These are phyloP conservation scores for Mormyrus hasselquistii DNA, from an alignment of 2,797 vertebrate genomes.

Conservation along the genomic window DNA sequence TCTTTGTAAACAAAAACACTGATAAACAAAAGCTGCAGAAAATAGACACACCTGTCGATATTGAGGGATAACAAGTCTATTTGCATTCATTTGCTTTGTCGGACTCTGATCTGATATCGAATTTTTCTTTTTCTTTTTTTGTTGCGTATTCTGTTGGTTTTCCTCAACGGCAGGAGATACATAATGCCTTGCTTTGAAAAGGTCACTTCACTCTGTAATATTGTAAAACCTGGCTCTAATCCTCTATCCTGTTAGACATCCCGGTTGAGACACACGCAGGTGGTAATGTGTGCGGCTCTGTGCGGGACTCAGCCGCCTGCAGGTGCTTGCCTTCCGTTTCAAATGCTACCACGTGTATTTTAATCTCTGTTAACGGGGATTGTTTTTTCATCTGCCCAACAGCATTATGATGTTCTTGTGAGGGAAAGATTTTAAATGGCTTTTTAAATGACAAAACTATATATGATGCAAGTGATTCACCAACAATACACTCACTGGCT, in stretches of 20 bases:
- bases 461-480: neutral
- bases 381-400: neutral
- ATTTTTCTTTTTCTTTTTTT: neutral
- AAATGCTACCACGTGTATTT: neutral
- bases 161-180: neutral
- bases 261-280: neutral
- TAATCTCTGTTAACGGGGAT: neutral
- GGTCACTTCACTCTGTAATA: neutral
- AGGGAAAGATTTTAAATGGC: neutral
- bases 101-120: neutral
- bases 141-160: neutral
- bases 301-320: no score
- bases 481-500: neutral
- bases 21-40: slow-evolving; percentile 34
- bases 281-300: neutral
- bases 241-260: neutral
- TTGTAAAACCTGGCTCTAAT: neutral
- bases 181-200: neutral
- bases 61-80: slow-evolving; percentile 27
- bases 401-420: neutral
- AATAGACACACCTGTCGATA: slow-evolving; percentile 48
- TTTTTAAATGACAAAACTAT: neutral
- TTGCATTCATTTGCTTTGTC: slow-evolving; percentile 27
- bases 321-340: neutral
- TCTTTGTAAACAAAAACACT: slow-evolving; percentile 50